A percentile compares a stretch with the other conserved stretches of the same genome.
These are phyloP conservation scores for Smutsia gigantea DNA, from an alignment of 2,797 vertebrate genomes.

Conservation along the genomic window DNA sequence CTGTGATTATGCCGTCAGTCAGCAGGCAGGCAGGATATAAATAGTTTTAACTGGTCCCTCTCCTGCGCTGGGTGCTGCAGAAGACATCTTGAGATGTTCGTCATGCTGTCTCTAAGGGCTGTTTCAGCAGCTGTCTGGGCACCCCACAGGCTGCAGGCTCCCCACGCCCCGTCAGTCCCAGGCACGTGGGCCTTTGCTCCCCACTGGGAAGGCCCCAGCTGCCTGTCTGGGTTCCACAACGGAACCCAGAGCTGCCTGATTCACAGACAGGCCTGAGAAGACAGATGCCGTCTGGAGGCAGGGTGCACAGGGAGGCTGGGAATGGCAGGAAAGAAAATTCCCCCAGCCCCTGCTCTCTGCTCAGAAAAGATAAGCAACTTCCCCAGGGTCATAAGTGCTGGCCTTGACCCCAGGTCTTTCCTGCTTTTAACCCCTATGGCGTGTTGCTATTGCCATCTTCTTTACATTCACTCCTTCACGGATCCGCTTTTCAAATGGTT, in stretches of 20 bases:
- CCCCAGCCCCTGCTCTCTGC: neutral
- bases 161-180: constrained; percentile 73
- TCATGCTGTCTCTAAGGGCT: constrained; percentile 74
- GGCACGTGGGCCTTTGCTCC: constrained; percentile 77
- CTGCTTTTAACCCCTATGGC: neutral
- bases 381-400: neutral
- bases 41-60: constrained; percentile 61
- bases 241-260: constrained; percentile 68
- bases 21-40: constrained; percentile 70
- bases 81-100: constrained; percentile 75
- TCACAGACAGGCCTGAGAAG: constrained; percentile 63
- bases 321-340: neutral
- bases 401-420: neutral
- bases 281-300: constrained; percentile 37
- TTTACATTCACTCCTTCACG: neutral
- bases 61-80: constrained; percentile 37
- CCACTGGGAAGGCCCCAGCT: constrained; percentile 58
- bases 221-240: constrained; percentile 56
- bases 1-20: constrained; percentile 66
- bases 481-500: neutral
- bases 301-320: neutral
- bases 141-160: constrained; percentile 67
- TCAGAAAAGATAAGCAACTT: neutral
- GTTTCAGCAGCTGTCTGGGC: constrained; percentile 61
- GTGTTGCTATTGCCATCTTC: neutral